Evolutionary conservation across 2,113 vertebrate species (phyloP), one percentile per base, ranked within the genome.

Genomic region (Chauna torquata): DNA sequence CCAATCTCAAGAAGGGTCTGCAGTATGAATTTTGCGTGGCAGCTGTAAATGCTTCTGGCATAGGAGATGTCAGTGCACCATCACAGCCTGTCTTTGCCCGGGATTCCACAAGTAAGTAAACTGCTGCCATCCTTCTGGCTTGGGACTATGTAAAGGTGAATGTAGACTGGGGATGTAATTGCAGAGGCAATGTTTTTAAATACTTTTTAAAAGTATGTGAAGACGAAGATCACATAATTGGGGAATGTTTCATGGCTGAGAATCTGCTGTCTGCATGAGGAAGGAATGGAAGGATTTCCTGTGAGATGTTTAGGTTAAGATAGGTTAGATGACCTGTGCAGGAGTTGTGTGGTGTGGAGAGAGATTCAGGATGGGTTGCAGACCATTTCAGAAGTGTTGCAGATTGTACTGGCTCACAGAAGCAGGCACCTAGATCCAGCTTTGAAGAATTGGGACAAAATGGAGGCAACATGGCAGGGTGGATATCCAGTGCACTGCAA

Each of bases 1-100:
- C 89, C 47, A 98, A 98, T 40, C 85, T 99, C 68, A 96, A 98
- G 90, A 98, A 98, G 19, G 99, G 99, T 15, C 96, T 98, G 74
- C 98, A 98, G 88, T 99, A 99, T 5, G 99, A 99, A 90, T 99
- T 99, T 74, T 98, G 98, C 2, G 98, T 99, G 88, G 97, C 98
- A 6, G 99, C 99, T 6, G 97, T 99, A 96, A 99, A 99, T 84
- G 97, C 98, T 87, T 98, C 99, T 3, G 99, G 99, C 52, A 64
- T 94, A 0, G 99, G 99, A 47, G 98, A 99, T 86, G 97, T 97
- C 72, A 99, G 99, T 23, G 70, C 95, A 15, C 97, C 99, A 0
- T 99, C 99, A 3, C 98, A 99, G 52, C 98, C 98, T 8, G 96
- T 98, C 88, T 98, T 98, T 95, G 99, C 99, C 10, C 96, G 82